Evolutionary conservation across 2,113 vertebrate genomes (phyloP), one percentile per base, ranked within the genome.

Genomic region (Neomonachus schauinslandi): DNA sequence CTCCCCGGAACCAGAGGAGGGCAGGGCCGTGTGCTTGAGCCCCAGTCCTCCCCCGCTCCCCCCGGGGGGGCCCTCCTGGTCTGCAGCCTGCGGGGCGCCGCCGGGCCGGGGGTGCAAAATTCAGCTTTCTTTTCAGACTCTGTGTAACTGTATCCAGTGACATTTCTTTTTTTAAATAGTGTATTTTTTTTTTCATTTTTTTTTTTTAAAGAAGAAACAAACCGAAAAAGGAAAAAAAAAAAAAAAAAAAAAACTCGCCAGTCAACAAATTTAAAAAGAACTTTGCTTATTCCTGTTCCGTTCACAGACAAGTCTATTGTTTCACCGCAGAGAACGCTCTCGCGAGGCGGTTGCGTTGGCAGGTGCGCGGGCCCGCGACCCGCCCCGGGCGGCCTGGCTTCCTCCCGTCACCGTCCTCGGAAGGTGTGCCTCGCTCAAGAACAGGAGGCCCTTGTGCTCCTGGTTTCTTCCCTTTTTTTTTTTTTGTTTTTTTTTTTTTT

Each of bases 271-370:
- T 98, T 98, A 98, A 98, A 98, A 98, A 95, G 98, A 98, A 98
- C 99, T 98, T 99, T 99, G 99, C 99, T 99, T 99, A 99, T 99
- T 99, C 99, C 99, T 99, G 99, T 99, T 99, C 99, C 98, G 99
- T 99, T 99, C 94, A 99, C 99, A 99, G 99, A 99, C 99, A 99
- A 99, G 99, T 99, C 99, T 99, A 99, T 99, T 99, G 99, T 99
- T 99, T 99, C 99, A 99, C 99, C 98, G 99, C 99, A 99, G 99
- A 99, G 28, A 99, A 98, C 98, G 98, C 99, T 99, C 98, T 14
- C 76, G 98, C 98, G 99, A 98, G 99, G 98, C 84, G 95, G 97
- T 98, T 98, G 98, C 93, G 97, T 97, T 96, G 92, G 91, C 97
- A 98, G 88, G 31, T 82, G 97, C 24, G 93, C 97, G 92, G 98